Base-by-base conservation (phyloP, 2,113 vertebrate genomes). In the Nerophis lumbriciformis region DNA sequence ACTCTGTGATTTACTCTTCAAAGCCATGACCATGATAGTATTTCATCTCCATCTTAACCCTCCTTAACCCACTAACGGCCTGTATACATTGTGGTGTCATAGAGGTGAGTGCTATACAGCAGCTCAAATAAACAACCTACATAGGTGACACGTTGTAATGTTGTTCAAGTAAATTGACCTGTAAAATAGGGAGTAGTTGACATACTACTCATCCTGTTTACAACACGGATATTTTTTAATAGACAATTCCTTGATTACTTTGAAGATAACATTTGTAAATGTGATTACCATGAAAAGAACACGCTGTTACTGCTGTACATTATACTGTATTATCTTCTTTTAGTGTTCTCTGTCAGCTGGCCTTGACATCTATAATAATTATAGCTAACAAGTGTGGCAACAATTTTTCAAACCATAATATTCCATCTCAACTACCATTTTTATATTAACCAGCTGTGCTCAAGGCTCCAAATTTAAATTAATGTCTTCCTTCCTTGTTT, bases 31-130 rank as follows among this genome's bases (percentile, higher is more conserved):
- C 67, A 75, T 73, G 80, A 84, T 85, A 84, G 83, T 80, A 81
- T 80, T 85, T 85, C 79, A 85, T 85, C 65, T 85, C 70, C 75
- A 84, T 84, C 80, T 85, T 85, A 86, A 87, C 85, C 87, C 80
- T 78, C 72, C 71, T 84, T 83, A 84, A 87, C 84, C 84, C 63
- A 9, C 67, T 59, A 77, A 72, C 76, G 50, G 79, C 42, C 73
- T 87, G 87, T 89, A 74, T 89, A 87, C 72, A 67, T 79, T 37
- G 60, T 51, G 68, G 72, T 83, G 82, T 74, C 87, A 79, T 15
- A 47, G 70, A 72, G 73, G 54, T 65, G 81, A 85, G 77, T 84
- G 80, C 80, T 80, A 21, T 72, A 79, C 80, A 65, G 78, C 76
- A 78, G 76, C 80, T 82, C 76, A 84, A 83, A 88, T 86, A 88